Percentiles rank a stretch among this genome's conserved stretches.
Evolutionary conservation across 2,113 vertebrate genomes (phyloP).

Genomic region (Perca fluviatilis): DNA sequence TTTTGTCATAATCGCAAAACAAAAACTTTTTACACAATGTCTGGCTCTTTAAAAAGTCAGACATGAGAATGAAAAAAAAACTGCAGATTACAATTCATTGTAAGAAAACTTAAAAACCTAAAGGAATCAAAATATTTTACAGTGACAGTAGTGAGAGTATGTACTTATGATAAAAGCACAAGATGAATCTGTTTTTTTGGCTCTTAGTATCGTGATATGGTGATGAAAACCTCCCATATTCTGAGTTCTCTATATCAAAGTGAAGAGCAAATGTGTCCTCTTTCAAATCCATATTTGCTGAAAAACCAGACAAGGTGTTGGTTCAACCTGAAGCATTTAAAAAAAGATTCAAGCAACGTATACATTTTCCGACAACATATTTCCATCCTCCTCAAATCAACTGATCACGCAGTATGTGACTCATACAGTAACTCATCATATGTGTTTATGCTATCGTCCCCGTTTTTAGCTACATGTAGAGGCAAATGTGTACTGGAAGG

Average conservation of each 20-base stretch:
- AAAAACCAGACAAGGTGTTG: constrained; percentile 1
- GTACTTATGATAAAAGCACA: background rate
- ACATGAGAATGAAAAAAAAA: background rate
- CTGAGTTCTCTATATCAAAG: background rate
- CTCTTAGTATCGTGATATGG: background rate
- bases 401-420: constrained; percentile 18
- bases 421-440: constrained; percentile 11
- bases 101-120: background rate
- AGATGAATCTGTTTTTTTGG: background rate
- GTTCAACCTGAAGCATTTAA: constrained; percentile 12
- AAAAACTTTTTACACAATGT: background rate
- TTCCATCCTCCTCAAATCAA: constrained; percentile 11
- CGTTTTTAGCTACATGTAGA: constrained; percentile 4
- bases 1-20: background rate
- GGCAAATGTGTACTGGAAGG: background rate
- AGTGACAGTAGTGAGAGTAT: background rate
- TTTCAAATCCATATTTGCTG: background rate
- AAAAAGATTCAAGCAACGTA: background rate
- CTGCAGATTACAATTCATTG: background rate
- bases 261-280: background rate
- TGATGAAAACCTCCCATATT: background rate
- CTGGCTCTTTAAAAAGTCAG: background rate
- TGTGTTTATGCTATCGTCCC: constrained; percentile 7
- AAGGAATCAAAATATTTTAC: background rate
- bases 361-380: background rate